A percentile compares a stretch with the other conserved stretches of the same genome.
Evolutionary conservation across 2,113 vertebrate species (phyloP).

Genomic region (Elephantulus edwardii): DNA sequence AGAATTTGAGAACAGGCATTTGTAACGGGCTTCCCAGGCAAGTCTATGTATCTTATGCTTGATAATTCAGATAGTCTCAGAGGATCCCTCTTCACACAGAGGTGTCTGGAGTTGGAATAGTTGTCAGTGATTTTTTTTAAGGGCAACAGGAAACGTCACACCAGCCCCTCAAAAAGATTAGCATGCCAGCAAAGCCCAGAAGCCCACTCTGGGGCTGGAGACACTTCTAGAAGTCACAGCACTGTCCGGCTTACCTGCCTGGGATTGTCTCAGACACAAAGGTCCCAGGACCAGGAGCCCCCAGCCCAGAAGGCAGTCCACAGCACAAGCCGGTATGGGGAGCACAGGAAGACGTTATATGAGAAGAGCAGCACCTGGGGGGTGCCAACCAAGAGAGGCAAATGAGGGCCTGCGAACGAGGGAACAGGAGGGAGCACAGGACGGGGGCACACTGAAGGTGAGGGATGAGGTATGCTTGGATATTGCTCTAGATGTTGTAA

Average conservation of each 20-base stretch:
- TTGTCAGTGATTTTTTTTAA: background rate
- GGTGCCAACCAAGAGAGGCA: background rate
- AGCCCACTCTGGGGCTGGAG: background rate
- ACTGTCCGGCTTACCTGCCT: background rate
- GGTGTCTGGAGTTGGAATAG: background rate
- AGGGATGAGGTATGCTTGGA: constrained; percentile 83
- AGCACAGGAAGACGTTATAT: constrained; percentile 47
- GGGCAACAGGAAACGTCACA: background rate
- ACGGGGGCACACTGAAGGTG: constrained; percentile 64
- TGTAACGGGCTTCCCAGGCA: background rate
- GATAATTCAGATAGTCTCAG: background rate
- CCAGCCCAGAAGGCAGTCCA: background rate
- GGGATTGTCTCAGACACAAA: constrained; percentile 47
- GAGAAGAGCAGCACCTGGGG: background rate
- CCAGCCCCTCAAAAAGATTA: background rate
- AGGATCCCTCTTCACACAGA: background rate
- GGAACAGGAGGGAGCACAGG: background rate
- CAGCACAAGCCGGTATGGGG: constrained; percentile 30
- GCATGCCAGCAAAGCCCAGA: background rate
- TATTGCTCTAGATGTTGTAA: constrained; percentile 88
- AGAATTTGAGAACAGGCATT: background rate
- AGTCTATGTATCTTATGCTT: background rate
- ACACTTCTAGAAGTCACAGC: constrained; percentile 49
- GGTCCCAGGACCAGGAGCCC: background rate
- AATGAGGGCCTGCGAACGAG: background rate